Base-by-base conservation (phyloP, 2,797 vertebrate genomes). In the Echeneis naucrates region DNA sequence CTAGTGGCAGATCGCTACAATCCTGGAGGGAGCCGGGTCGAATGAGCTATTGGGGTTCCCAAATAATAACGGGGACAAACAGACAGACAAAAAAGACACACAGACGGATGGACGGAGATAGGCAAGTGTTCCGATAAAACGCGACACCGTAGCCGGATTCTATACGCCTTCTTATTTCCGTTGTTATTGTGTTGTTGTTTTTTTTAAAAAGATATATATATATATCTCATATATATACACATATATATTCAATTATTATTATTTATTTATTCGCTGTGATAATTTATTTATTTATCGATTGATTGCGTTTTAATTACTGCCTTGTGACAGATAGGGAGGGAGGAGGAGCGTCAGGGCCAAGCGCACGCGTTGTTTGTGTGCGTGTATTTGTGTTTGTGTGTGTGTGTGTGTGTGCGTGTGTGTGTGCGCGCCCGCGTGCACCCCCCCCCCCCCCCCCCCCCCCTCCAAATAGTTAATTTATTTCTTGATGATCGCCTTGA, bases 301-400 rank as follows among this genome's bases (percentile, higher is more conserved):
- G 95, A 95, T 94, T 94, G 93, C 92, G 93, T 94, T 94, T 95
- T 95, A 95, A 95, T 95, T 95, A 95, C 88, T 88, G 91, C 90
- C 91, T 91, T 91, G 91, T 94, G 94, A 92, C 93, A 91, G 89
- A 58, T 91, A 44, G 91, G 87, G 89, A 86, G 89, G 91, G 90
- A 92, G 94, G 94, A 92, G 94, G 93, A 92, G 93, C 92, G 88
- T 93, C 81, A 66, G 88, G 80, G 86, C 87, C 86, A 82, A 82
- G 83, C 76, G 82, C 86, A 82, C 82, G 83, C 76, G 82, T 90
- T 78, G 88, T 88, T 38, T 30, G 73, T 27, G 48, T 10, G 27
- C 5, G 38, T 11, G 48, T 3, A 51, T 17, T 50, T 11, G 30
- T 32, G 66, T 8, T 50, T 23, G 50, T 2, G 57, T 51, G 54